Conservation (phyloP, 2,888 invertebrate genomes). For the Agapetus fuscipes region DNA sequence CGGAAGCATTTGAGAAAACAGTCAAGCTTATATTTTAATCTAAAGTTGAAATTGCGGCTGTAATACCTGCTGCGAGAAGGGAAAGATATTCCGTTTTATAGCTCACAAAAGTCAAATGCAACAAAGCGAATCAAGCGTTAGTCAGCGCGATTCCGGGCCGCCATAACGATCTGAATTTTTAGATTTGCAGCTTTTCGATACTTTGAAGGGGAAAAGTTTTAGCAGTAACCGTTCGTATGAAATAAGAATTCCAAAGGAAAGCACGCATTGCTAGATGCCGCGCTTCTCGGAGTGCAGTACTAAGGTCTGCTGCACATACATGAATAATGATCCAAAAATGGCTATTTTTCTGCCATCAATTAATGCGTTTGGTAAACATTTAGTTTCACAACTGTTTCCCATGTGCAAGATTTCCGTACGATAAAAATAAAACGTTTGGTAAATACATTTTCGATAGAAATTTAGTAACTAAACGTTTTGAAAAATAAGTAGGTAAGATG, state of each 20-base stretch:
- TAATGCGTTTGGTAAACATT: too few relatives aligned
- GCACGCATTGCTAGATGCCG: too few relatives aligned
- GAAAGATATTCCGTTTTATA: neutral
- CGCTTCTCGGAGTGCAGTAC: neutral
- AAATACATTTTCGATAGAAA: too few relatives aligned
- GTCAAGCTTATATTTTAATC: too few relatives aligned
- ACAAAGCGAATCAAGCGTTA: constrained; percentile 1
- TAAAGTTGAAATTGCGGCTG: neutral
- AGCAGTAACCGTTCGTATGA: constrained; percentile 9
- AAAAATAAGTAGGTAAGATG: too few relatives aligned
- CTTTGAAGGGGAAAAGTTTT: constrained; percentile 7
- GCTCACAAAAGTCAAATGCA: neutral
- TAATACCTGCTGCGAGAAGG: neutral
- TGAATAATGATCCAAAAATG: too few relatives aligned
- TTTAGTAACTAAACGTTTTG: too few relatives aligned
- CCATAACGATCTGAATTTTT: constrained; percentile 4
- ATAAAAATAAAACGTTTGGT: too few relatives aligned
- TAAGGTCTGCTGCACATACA: neutral
- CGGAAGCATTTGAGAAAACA: neutral
- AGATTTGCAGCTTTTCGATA: constrained; percentile 6
- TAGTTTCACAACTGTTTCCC: too few relatives aligned
- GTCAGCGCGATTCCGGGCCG: constrained; percentile 3
- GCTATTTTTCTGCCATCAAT: too few relatives aligned
- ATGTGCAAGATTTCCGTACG: too few relatives aligned
- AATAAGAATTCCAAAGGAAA: constrained; percentile 7